Evolutionary conservation across 2,797 vertebrate genomes (phyloP).

Genomic region (Liasis olivaceus): DNA sequence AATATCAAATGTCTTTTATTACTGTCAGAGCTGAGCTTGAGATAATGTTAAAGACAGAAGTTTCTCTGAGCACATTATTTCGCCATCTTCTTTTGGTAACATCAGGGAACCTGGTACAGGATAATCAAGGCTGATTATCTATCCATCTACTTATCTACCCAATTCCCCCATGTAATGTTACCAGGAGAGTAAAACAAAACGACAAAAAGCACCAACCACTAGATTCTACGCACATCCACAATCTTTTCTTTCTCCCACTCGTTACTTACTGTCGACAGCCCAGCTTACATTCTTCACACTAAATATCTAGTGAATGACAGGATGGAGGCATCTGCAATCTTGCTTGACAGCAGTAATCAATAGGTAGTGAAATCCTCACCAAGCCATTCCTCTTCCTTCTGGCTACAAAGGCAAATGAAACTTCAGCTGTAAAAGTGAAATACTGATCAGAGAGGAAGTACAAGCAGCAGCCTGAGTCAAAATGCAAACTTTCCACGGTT

Average conservation of each 20-base stretch:
- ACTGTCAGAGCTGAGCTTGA: neutral
- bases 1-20: neutral
- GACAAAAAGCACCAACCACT: neutral
- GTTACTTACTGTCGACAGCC: constrained; percentile 1
- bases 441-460: neutral
- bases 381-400: constrained; percentile 15
- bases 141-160: neutral
- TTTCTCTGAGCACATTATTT: neutral
- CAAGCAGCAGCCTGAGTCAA: neutral
- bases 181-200: neutral
- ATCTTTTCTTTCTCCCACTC: neutral
- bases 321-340: constrained; percentile 4
- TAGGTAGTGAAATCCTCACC: constrained; percentile 27
- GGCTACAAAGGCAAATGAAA: constrained; percentile 31
- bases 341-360: constrained; percentile 30
- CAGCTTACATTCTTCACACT: neutral
- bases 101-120: neutral
- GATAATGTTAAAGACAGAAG: too few relatives aligned
- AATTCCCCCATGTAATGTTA: neutral
- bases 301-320: constrained; percentile 22
- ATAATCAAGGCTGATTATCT: neutral
- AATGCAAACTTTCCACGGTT: neutral
- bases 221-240: neutral
- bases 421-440: constrained; percentile 17
- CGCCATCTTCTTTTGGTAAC: neutral